These are phyloP conservation scores for Lonchura striata DNA, from an alignment of 2,113 vertebrate genomes.

Conservation along the genomic window DNA sequence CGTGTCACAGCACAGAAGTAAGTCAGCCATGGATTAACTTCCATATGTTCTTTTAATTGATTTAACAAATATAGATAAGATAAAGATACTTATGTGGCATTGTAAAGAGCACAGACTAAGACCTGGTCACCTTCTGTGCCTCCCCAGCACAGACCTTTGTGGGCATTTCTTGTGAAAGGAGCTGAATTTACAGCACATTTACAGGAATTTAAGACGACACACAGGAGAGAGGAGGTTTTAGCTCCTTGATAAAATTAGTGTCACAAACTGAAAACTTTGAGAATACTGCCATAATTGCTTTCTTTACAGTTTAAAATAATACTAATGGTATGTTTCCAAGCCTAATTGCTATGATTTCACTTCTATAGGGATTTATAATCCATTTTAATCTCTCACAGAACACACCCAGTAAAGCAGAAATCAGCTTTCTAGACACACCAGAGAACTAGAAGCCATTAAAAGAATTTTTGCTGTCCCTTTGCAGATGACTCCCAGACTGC, in stretches of 20 bases:
- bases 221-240: background rate
- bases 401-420: background rate
- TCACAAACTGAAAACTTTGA: background rate
- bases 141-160: background rate
- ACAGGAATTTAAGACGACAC: background rate
- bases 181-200: background rate
- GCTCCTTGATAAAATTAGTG: background rate
- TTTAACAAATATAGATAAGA: constrained; percentile 33
- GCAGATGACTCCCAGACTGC: background rate
- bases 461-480: constrained; percentile 1
- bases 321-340: background rate
- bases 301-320: background rate
- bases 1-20: background rate
- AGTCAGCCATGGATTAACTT: constrained; percentile 57
- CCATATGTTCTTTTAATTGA: constrained; percentile 53
- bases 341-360: background rate
- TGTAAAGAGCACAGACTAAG: background rate
- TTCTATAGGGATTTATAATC: constrained; percentile 12
- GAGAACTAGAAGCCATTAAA: background rate
- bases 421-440: background rate
- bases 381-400: constrained; percentile 2
- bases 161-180: background rate
- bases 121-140: background rate
- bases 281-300: background rate
- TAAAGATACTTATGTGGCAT: constrained; percentile 18